phyloP scores from a whole-genome alignment of 2,113 vertebrate genomes.

The Ifrita kowaldi region DNA sequence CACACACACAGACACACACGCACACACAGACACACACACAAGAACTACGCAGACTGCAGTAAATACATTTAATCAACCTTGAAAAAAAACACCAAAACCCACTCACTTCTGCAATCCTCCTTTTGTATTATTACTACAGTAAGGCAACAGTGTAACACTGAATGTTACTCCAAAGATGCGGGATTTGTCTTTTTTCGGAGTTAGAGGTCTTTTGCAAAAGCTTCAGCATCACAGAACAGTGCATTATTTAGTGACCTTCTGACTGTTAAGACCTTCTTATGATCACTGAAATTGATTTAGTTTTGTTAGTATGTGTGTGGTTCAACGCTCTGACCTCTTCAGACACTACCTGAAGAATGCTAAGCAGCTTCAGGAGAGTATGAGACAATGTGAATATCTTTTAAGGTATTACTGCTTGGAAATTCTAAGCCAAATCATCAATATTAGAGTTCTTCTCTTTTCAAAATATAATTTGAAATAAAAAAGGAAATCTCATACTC shows the following conservation, averaged over 20 bases:
- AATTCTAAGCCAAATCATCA: neutral
- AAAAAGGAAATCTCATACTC: neutral
- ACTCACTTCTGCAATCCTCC: neutral
- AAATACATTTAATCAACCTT: neutral
- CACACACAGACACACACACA: neutral
- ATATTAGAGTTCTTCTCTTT: neutral
- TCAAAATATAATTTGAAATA: neutral
- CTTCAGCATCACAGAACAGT: neutral
- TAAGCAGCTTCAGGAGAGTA: neutral
- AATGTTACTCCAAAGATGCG: neutral
- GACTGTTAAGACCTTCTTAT: neutral
- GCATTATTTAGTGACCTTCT: neutral
- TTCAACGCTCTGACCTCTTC: neutral
- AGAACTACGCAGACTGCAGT: too few species aligned
- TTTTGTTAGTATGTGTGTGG: neutral
- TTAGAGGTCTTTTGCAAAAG: neutral
- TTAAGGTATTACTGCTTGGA: neutral
- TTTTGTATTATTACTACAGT: neutral
- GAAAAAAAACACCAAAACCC: neutral
- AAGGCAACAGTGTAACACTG: neutral
- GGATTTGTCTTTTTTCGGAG: neutral
- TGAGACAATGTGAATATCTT: neutral
- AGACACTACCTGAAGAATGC: neutral
- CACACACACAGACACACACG: neutral
- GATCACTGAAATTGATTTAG: neutral